Base-by-base conservation (phyloP, 2,888 invertebrate species). In the Cordylochernes scorpioides region DNA sequence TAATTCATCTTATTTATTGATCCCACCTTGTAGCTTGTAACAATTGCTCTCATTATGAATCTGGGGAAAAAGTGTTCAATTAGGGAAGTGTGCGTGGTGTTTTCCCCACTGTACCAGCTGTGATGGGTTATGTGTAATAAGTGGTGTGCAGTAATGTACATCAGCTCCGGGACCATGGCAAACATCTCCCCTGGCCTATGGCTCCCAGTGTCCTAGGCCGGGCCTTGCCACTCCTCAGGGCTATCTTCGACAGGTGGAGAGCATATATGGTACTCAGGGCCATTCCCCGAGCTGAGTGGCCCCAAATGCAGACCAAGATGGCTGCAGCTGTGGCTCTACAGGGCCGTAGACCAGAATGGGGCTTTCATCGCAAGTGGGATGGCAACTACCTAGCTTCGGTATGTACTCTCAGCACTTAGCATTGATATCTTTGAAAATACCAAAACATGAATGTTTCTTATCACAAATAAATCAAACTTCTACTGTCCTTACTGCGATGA, bases 241-340 rank as follows among this genome's bases (percentile, higher is more conserved):
- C 33, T 17, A 41, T 43, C 16, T 41, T 35, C 29, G 34, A 36
- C 13, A 37, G 41, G 24, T 91, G 88, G 88, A 61, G 82, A 32
- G 86, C 84, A 0, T 68, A 62, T 54, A 75, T 77, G 64, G 66
- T 77, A 30, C 62, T 91, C n/a, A 61, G 63, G 43, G 68, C 68
- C 33, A 65, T 82, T 39, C 80, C 78, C 2, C 58, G 64, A 32
- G 62, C 64, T 17, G 78, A 86, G 47, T 78, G 88, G 78, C 73
- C 78, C 6, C 73, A 80, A 51, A 62, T 91, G 42, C 62, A 69
- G 32, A 52, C 75, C 33, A 78, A 78, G 52, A 59, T 60, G 46
- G 39, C 66, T 10, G 72, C 78, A 1, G 73, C 69, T 3, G 67
- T 70, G 34, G 65, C 64, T 1, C 54, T 80, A 25, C 62, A 65